Conservation (phyloP, 2,797 vertebrate genomes). For the Halcyon badia region DNA sequence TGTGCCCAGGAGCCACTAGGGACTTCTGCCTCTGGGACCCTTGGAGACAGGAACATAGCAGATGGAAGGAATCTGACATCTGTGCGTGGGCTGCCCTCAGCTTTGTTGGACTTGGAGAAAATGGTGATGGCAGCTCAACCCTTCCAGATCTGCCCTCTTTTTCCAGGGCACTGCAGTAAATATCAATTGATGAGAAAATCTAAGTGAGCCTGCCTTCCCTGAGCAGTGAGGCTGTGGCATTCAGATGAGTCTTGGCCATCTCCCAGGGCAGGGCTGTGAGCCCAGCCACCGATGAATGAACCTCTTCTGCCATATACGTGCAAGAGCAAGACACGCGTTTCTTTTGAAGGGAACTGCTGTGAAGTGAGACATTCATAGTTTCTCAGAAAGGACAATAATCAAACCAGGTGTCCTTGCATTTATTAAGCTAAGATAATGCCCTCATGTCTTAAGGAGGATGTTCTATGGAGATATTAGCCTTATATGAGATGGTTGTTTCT, state of each 20-base stretch:
- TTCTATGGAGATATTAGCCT: not conserved
- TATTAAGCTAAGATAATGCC: not conserved
- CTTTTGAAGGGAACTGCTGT: not conserved
- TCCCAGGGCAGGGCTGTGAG: not conserved
- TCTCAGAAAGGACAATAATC: not conserved
- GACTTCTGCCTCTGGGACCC: not conserved
- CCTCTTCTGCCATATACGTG: not conserved
- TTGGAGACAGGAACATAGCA: not conserved
- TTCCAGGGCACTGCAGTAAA: not conserved
- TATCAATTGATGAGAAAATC: not conserved
- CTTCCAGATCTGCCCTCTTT: not conserved
- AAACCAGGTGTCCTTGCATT: not conserved
- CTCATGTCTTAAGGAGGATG: not conserved
- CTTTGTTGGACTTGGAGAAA: not conserved
- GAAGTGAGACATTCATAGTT: not conserved
- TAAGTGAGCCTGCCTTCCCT: rapidly evolving
- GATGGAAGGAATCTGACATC: not conserved
- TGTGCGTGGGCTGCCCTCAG: not conserved
- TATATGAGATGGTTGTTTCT: not conserved
- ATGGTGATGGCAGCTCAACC: not conserved
- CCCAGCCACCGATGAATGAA: not conserved
- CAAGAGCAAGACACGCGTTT: rapidly evolving
- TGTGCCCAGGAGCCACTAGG: not conserved
- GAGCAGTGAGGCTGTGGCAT: not conserved
- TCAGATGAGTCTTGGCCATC: not conserved